Evolutionary conservation across 1,140 invertebrate genomes (phyloP).

Genomic region (Oryctes rhinoceros): DNA sequence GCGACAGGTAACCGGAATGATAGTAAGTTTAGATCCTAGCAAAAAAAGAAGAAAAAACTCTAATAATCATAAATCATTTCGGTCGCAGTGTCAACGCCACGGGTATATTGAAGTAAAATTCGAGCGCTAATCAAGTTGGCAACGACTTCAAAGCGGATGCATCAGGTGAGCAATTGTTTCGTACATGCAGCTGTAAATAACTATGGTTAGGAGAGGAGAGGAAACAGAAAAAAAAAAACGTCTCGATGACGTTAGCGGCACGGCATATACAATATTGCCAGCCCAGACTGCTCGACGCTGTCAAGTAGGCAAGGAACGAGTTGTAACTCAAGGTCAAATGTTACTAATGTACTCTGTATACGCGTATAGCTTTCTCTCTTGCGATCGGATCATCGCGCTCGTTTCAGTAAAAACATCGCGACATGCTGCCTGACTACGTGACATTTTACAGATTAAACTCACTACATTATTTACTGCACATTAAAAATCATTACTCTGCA

Average conservation of each 20-base stretch:
- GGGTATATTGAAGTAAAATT: constrained; percentile 1
- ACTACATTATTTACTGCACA: constrained; percentile 4
- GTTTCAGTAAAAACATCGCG: constrained; percentile 11
- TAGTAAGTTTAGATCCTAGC: not conserved
- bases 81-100: constrained; percentile 8
- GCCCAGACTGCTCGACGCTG: constrained; percentile 39
- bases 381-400: not conserved
- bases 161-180: constrained; percentile 39
- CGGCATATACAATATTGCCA: constrained; percentile 4
- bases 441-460: constrained; percentile 19
- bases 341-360: constrained; percentile 37
- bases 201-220: constrained; percentile 15
- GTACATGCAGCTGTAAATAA: constrained; percentile 40
- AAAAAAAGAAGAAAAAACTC: not conserved
- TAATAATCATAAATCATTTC: constrained; percentile 26
- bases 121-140: constrained; percentile 39
- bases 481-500: constrained; percentile 35
- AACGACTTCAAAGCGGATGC: constrained; percentile 36
- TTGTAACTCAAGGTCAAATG: constrained; percentile 38
- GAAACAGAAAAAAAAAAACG: not conserved
- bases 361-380: not conserved
- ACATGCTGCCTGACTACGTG: constrained; percentile 28
- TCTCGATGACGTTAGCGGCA: constrained; percentile 11
- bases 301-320: constrained; percentile 26
- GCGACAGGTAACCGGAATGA: constrained; percentile 7